phyloP scores from a whole-genome alignment of 2,888 invertebrate species.

The Lacanobia oleracea region DNA sequence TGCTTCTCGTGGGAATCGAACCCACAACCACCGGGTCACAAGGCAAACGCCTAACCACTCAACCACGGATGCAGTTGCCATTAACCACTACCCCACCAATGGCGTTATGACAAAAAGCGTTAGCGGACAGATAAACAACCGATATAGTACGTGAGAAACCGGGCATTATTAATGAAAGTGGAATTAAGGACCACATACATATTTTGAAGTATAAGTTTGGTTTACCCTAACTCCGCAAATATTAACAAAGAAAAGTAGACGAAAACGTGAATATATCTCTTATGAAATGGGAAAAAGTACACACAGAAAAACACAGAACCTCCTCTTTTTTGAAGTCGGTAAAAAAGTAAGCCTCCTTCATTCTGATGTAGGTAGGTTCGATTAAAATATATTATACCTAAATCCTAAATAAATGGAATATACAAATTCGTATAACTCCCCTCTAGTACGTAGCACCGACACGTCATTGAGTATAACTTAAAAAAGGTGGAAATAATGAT shows the following conservation, averaged over 20 bases:
- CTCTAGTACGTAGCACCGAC: slow-evolving; percentile 45
- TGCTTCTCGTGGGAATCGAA: too few species aligned
- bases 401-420: slow-evolving; percentile 31
- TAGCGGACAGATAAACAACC: too few species aligned
- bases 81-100: too few species aligned
- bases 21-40: too few species aligned
- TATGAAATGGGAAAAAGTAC: background rate
- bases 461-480: slow-evolving; percentile 42
- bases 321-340: background rate
- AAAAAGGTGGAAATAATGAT: slow-evolving; percentile 56
- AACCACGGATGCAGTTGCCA: too few species aligned
- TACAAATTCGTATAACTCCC: slow-evolving; percentile 28
- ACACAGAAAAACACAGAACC: too few species aligned
- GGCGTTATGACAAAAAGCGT: too few species aligned
- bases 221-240: background rate
- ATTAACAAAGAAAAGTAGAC: background rate
- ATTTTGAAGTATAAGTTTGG: background rate
- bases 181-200: too few species aligned
- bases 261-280: background rate
- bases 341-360: background rate
- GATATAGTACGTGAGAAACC: too few species aligned
- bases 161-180: too few species aligned
- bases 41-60: too few species aligned
- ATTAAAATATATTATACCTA: slow-evolving; percentile 4
- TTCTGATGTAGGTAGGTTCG: background rate